Conservation (phyloP, 1,140 invertebrate genomes). For the Venturia canescens region DNA sequence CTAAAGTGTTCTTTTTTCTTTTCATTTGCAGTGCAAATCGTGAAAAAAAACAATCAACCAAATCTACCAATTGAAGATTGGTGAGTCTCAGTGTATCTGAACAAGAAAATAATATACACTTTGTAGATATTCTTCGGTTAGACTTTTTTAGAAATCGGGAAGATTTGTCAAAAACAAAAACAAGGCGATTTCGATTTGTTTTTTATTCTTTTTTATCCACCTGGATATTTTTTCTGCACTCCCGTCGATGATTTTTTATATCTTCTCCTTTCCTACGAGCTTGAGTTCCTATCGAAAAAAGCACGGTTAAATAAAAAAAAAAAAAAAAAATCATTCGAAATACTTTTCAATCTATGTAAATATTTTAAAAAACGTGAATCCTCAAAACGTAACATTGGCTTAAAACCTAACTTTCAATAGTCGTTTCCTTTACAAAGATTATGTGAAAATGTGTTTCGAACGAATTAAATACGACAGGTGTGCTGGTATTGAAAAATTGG, state of each 20-base stretch:
- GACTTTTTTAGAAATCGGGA: background rate
- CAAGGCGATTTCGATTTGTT: background rate
- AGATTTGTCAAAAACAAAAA: background rate
- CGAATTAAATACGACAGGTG: no score
- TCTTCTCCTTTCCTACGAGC: no score
- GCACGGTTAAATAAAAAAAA: background rate
- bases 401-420: no score
- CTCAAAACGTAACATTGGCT: background rate
- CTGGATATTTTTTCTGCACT: no score
- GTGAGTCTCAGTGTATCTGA: conserved; percentile 22
- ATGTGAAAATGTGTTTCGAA: no score
- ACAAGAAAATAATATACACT: conserved; percentile 16
- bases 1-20: conserved; percentile 44
- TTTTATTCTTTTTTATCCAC: background rate
- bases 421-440: no score
- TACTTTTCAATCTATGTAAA: background rate
- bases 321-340: background rate
- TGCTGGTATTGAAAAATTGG: background rate
- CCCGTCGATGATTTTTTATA: no score
- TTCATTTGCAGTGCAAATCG: conserved; percentile 52
- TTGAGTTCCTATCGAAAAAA: no score
- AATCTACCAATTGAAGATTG: conserved; percentile 34
- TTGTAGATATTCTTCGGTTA: conserved; percentile 27
- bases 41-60: conserved; percentile 36
- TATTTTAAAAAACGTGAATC: background rate